Percentiles rank a stretch among this genome's conserved stretches.
Conservation (phyloP, 2,797 vertebrate species). For the Microctenopoma steveboyesi region DNA sequence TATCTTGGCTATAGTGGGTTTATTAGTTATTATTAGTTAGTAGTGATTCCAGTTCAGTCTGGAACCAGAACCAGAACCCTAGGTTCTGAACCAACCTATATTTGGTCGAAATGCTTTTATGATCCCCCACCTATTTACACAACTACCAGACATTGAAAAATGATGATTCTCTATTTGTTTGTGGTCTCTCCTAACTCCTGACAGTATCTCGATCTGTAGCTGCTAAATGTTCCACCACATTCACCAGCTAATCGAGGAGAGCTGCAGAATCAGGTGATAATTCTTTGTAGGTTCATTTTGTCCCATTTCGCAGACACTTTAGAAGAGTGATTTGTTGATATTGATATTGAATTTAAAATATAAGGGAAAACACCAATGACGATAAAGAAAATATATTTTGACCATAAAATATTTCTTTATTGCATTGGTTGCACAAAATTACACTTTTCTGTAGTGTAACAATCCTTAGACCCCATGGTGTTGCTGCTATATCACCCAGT, state of each 20-base stretch:
- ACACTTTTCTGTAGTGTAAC: neutral
- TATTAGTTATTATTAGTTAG: no score
- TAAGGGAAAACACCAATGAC: neutral
- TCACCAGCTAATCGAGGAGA: neutral
- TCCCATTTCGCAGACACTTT: neutral
- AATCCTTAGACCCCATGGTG: constrained; percentile 6
- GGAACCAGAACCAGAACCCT: no score
- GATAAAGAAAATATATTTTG: neutral
- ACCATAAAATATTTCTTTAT: neutral
- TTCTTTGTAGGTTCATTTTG: neutral
- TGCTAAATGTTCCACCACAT: neutral
- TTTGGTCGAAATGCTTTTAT: no score
- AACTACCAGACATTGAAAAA: no score
- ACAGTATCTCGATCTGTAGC: neutral
- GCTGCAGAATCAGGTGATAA: neutral
- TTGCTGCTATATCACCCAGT: constrained; percentile 14
- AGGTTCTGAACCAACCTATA: no score
- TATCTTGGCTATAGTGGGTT: no score
- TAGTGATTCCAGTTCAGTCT: no score
- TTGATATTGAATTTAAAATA: constrained; percentile 1
- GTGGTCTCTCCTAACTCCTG: neutral
- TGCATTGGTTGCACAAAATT: neutral
- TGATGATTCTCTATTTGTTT: no score
- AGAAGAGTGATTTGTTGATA: neutral
- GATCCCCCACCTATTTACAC: no score